phyloP scores from a whole-genome alignment of 2,113 vertebrate species.

The Microtus pennsylvanicus region DNA sequence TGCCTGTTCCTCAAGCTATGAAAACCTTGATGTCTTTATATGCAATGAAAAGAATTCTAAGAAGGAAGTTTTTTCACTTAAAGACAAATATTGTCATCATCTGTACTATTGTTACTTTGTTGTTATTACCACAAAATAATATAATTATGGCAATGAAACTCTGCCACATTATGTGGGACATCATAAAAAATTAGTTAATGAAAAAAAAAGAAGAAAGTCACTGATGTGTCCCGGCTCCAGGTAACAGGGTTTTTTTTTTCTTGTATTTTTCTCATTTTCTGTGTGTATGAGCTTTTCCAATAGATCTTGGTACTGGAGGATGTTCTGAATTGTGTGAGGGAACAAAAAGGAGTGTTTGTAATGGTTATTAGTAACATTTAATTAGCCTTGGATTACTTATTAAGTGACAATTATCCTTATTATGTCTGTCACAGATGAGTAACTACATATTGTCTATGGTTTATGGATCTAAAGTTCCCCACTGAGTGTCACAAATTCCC shows the following conservation, averaged over 20 bases:
- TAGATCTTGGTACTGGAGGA: background rate
- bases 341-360: slow-evolving; percentile 35
- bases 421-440: slow-evolving; percentile 79
- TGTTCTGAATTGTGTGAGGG: background rate
- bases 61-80: background rate
- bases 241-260: rapidly evolving
- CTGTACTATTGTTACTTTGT: background rate
- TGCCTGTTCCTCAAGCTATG: background rate
- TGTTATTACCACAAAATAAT: background rate
- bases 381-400: slow-evolving; percentile 81
- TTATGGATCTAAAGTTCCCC: slow-evolving; percentile 78
- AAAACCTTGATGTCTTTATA: too few species aligned
- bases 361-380: slow-evolving; percentile 74
- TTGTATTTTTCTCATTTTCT: slow-evolving; percentile 2
- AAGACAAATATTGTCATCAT: background rate
- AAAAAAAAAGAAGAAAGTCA: background rate
- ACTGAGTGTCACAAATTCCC: slow-evolving; percentile 78
- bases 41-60: background rate
- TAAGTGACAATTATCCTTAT: slow-evolving; percentile 81
- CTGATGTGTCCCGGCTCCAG: rapidly evolving
- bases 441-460: slow-evolving; percentile 65
- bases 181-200: background rate
- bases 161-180: background rate
- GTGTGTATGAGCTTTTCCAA: background rate
- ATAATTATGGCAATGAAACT: background rate